phyloP scores from a whole-genome alignment of 2,888 invertebrate genomes.

The Catotricha subobsoleta region DNA sequence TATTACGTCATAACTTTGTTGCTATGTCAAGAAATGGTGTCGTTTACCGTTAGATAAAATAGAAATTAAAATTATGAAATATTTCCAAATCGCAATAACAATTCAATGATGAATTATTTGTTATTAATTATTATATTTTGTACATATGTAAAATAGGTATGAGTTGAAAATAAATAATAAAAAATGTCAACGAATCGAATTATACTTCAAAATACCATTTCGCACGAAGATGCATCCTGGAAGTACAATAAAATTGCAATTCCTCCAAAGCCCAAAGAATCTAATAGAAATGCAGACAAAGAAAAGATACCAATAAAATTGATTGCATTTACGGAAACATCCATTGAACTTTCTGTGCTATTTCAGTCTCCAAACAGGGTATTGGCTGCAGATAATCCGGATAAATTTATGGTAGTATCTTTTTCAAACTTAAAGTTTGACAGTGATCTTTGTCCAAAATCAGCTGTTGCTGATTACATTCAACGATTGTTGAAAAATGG shows the following conservation, averaged over 20 bases:
- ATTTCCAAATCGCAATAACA: too few relatives aligned
- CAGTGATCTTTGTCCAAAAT: neutral
- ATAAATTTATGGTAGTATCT: neutral
- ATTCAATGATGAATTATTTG: too few relatives aligned
- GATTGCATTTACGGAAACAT: neutral
- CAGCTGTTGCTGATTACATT: neutral
- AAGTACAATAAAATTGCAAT: neutral
- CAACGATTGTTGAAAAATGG: neutral
- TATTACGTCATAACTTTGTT: too few relatives aligned
- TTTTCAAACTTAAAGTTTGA: neutral
- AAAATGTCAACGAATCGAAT: too few relatives aligned
- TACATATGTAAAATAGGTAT: too few relatives aligned
- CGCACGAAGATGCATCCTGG: neutral
- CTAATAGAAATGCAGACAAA: neutral
- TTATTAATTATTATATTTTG: too few relatives aligned
- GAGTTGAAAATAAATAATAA: too few relatives aligned
- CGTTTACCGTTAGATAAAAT: too few relatives aligned
- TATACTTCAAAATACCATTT: neutral
- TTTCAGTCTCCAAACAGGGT: neutral
- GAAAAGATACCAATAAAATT: neutral
- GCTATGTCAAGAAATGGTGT: too few relatives aligned
- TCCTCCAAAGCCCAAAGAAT: neutral
- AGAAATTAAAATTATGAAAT: too few relatives aligned
- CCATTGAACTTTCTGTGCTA: neutral
- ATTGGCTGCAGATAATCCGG: neutral